A percentile compares a stretch with the other conserved stretches of the same genome.
Conservation (phyloP, 2,797 vertebrate genomes). For the Momotus momota region DNA sequence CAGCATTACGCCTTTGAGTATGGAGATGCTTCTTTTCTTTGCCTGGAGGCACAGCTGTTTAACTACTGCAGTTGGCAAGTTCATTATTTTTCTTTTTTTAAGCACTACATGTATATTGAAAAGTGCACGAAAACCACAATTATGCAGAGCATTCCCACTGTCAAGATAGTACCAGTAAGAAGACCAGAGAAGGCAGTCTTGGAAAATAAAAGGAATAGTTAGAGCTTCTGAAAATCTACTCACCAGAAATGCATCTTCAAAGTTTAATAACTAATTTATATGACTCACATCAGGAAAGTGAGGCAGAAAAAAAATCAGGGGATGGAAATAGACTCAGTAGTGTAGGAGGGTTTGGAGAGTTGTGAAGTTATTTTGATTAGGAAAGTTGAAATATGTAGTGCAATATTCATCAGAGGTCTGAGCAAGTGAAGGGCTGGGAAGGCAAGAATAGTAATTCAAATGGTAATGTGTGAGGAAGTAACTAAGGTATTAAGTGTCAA, state of each 20-base stretch:
- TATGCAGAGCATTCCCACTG: not conserved
- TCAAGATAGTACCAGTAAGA: not conserved
- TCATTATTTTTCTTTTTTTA: not conserved
- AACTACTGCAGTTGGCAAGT: rapidly evolving
- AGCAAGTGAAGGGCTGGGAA: not conserved
- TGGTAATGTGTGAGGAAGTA: not conserved
- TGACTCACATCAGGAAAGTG: not conserved
- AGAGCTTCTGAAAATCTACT: not conserved
- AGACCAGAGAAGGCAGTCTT: not conserved
- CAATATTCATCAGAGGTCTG: not conserved
- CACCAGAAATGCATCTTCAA: not conserved
- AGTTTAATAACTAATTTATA: not conserved
- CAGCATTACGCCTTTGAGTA: not conserved
- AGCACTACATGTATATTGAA: not conserved
- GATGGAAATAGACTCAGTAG: not conserved
- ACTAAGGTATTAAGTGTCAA: not conserved
- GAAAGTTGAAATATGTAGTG: not conserved
- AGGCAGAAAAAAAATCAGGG: not conserved
- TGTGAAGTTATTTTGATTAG: not conserved
- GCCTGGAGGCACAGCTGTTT: not conserved
- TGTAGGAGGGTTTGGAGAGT: not conserved
- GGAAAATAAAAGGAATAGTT: not conserved
- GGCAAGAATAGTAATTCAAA: not conserved
- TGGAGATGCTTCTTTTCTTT: not conserved
- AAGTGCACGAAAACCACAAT: not conserved